Percentiles rank a stretch among this genome's conserved stretches.
Conservation (phyloP, 1,140 invertebrate species). For the Eufriesea mexicana region DNA sequence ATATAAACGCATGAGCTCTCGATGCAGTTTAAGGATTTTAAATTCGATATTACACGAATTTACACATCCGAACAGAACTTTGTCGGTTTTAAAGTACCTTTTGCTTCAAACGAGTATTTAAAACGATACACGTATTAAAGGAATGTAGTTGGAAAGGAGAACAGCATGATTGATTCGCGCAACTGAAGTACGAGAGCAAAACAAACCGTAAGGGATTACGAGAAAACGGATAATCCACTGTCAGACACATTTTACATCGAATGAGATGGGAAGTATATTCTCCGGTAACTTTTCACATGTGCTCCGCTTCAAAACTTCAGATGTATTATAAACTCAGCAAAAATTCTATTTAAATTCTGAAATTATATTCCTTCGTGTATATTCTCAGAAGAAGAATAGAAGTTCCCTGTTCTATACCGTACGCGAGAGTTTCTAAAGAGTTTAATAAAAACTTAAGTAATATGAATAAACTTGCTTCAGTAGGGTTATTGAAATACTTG, state of each 20-base stretch:
- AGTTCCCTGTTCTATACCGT: neutral
- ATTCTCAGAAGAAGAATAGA: neutral
- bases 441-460: too few species aligned
- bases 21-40: too few species aligned
- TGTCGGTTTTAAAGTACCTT: too few species aligned
- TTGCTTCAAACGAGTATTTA: too few species aligned
- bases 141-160: neutral
- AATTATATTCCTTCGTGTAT: neutral
- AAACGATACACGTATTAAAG: too few species aligned
- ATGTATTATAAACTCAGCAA: neutral
- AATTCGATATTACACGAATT: too few species aligned
- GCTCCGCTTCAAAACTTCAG: neutral
- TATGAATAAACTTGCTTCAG: too few species aligned
- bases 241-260: neutral
- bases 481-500: too few species aligned
- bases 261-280: neutral
- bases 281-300: neutral
- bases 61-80: too few species aligned
- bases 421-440: too few species aligned
- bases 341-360: constrained; percentile 16
- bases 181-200: neutral
- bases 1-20: too few species aligned
- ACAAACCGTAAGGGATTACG: neutral
- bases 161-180: neutral
- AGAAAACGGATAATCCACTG: neutral